Evolutionary conservation across 2,888 invertebrate species (phyloP).

Genomic region (Temnothorax ravouxi): DNA sequence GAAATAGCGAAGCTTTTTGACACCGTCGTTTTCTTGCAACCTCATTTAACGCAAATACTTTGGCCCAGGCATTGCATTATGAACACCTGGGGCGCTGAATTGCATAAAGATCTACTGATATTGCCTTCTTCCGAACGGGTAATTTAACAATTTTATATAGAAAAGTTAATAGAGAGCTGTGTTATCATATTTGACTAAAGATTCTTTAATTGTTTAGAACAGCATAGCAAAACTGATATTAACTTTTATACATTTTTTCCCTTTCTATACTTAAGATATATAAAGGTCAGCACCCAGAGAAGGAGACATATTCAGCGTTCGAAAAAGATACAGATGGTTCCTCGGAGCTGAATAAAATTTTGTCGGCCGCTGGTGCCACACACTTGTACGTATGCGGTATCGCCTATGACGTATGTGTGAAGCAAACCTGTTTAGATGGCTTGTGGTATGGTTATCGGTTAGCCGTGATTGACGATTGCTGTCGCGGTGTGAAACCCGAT

Average conservation of each 20-base stretch:
- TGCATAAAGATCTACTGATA: slow-evolving; percentile 95
- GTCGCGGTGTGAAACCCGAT: slow-evolving; percentile 93
- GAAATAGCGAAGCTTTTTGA: slow-evolving; percentile 94
- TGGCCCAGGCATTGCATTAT: slow-evolving; percentile 99
- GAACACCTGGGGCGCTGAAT: slow-evolving; percentile 96
- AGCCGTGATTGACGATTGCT: slow-evolving; percentile 95
- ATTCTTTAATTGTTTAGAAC: not conserved
- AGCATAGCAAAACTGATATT: not conserved
- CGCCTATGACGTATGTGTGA: slow-evolving; percentile 97
- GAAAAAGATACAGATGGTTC: slow-evolving; percentile 94
- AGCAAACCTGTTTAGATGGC: slow-evolving; percentile 94
- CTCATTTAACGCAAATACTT: slow-evolving; percentile 94
- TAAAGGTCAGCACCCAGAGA: slow-evolving; percentile 96
- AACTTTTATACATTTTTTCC: not conserved
- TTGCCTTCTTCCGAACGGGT: slow-evolving; percentile 91
- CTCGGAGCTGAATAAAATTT: slow-evolving; percentile 92
- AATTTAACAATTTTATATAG: slow-evolving; percentile 23
- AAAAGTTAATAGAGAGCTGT: not conserved
- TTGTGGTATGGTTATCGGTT: slow-evolving; percentile 95
- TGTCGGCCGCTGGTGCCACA: slow-evolving; percentile 92
- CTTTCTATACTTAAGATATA: slow-evolving; percentile 87
- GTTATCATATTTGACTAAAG: not conserved
- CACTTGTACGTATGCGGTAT: slow-evolving; percentile 97
- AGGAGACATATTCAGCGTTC: slow-evolving; percentile 98
- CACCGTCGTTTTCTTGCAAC: slow-evolving; percentile 95